These are phyloP conservation scores for Liparis tanakae DNA, from an alignment of 2,797 vertebrate species.

Conservation along the genomic window DNA sequence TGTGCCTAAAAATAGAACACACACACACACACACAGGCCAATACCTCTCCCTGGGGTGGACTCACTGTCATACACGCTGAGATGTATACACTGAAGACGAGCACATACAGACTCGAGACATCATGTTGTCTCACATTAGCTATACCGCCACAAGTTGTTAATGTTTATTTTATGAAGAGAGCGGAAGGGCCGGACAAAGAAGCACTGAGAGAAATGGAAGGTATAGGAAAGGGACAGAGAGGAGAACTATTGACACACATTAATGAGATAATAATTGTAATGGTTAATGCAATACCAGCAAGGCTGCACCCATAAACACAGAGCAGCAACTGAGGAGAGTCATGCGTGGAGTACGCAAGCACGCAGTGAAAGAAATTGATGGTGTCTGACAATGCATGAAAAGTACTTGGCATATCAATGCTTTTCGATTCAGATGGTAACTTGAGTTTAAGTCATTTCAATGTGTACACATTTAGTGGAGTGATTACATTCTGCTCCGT, in stretches of 20 bases:
- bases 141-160: constrained; percentile 53
- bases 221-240: not conserved
- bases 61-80: constrained; percentile 65
- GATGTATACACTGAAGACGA: constrained; percentile 61
- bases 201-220: not conserved
- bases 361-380: not conserved
- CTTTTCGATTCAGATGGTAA: not conserved
- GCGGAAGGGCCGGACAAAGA: not conserved
- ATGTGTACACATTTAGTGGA: constrained; percentile 7
- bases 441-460: constrained; percentile 1
- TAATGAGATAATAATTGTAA: not conserved
- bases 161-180: constrained; percentile 13
- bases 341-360: not conserved
- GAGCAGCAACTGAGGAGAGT: not conserved
- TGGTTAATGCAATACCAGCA: not conserved
- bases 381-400: not conserved
- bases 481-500: constrained; percentile 6
- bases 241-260: not conserved
- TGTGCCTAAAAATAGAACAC: constrained; percentile 72
- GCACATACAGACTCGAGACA: constrained; percentile 52
- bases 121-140: constrained; percentile 61
- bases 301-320: constrained; percentile 1
- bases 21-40: constrained; percentile 30
- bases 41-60: constrained; percentile 65
- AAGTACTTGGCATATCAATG: not conserved